phyloP scores from a whole-genome alignment of 2,888 invertebrate species.

The Pristionchus fissidentatus region DNA sequence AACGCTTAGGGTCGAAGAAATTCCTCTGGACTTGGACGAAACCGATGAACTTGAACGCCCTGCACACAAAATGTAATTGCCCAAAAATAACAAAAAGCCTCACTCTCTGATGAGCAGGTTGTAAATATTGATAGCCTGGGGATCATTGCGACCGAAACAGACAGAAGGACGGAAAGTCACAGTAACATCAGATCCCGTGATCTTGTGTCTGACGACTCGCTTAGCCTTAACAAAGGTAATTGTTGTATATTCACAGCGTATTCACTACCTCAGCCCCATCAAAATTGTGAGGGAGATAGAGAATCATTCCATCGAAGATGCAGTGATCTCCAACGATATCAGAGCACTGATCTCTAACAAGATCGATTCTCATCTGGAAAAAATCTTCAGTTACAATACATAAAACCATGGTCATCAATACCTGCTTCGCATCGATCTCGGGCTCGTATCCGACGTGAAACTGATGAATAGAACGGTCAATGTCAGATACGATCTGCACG shows the following conservation, averaged over 20 bases:
- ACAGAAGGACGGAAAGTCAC: constrained; percentile 68
- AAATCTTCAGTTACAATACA: not conserved
- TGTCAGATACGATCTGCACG: constrained; percentile 55
- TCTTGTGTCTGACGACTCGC: constrained; percentile 56
- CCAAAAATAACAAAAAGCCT: constrained; percentile 37
- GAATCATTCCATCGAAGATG: constrained; percentile 67
- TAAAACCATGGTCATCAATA: not conserved
- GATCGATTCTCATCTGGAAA: constrained; percentile 46
- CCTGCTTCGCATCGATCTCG: constrained; percentile 59
- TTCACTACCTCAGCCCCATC: not conserved
- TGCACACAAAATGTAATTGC: not conserved
- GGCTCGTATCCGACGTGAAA: constrained; percentile 61
- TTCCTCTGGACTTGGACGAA: constrained; percentile 73
- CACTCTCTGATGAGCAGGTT: constrained; percentile 73
- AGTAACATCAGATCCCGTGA: constrained; percentile 58
- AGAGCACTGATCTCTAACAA: constrained; percentile 27
- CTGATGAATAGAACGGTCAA: constrained; percentile 54
- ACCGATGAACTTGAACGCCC: constrained; percentile 64
- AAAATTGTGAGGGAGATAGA: constrained; percentile 24
- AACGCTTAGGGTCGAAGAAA: constrained; percentile 76
- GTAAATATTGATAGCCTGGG: constrained; percentile 71
- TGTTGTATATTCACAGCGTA: not conserved
- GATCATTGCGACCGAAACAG: constrained; percentile 67
- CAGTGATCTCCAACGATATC: constrained; percentile 51
- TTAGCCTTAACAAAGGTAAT: constrained; percentile 51